phyloP scores from a whole-genome alignment of 1,140 invertebrate genomes.

The Eriosoma lanigerum region DNA sequence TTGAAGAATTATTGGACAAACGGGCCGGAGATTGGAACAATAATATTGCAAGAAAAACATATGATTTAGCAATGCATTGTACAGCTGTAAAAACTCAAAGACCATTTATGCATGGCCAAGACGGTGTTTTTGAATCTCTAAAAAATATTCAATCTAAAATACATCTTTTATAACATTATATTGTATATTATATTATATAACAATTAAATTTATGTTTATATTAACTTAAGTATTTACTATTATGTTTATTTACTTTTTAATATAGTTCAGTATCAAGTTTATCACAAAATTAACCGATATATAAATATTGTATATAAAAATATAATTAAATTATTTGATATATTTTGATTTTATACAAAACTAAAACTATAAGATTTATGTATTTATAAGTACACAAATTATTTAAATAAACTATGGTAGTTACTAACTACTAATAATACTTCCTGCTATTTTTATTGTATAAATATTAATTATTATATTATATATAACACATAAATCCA shows the following conservation, averaged over 20 bases:
- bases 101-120: slow-evolving; percentile 35
- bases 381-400: neutral
- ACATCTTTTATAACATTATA: no score
- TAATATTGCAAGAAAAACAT: slow-evolving; percentile 51
- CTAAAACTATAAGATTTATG: neutral
- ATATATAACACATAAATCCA: neutral
- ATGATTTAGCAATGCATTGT: slow-evolving; percentile 52
- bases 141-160: slow-evolving; percentile 39
- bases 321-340: slow-evolving; percentile 6
- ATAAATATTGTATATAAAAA: neutral
- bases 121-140: slow-evolving; percentile 24
- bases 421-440: neutral
- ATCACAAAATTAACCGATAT: no score
- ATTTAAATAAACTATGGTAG: neutral
- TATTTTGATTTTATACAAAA: slow-evolving; percentile 1
- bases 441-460: neutral
- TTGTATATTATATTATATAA: no score
- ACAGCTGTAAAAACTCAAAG: slow-evolving; percentile 12
- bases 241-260: neutral
- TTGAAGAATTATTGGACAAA: slow-evolving; percentile 56
- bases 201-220: neutral
- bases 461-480: no score
- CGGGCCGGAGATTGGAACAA: slow-evolving; percentile 55
- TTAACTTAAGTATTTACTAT: neutral
- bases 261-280: neutral